Conservation (phyloP, 1,140 invertebrate genomes). For the Papilio dardanus region DNA sequence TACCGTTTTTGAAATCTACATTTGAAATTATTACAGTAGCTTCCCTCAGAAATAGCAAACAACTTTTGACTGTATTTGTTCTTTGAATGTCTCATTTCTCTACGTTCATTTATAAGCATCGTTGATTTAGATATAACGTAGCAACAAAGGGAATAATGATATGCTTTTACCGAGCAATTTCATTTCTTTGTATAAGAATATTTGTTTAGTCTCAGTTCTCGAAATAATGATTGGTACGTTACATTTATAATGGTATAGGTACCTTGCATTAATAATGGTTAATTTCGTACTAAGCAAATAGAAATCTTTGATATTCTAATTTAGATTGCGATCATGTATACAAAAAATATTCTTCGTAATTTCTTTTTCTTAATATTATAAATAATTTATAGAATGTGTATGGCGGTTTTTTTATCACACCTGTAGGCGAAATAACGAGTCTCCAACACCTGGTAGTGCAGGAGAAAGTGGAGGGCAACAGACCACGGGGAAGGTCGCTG, state of each 20-base stretch:
- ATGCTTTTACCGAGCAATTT: slow-evolving; percentile 1
- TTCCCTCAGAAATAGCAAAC: background rate
- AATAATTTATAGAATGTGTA: no score
- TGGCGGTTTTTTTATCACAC: no score
- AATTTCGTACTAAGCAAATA: background rate
- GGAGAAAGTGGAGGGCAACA: no score
- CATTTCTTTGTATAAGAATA: background rate
- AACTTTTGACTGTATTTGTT: background rate
- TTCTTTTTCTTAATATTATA: no score
- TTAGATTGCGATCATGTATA: background rate
- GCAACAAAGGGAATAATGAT: slow-evolving; percentile 8
- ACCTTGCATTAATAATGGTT: background rate
- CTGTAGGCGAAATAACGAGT: no score
- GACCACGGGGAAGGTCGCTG: no score
- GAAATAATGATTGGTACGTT: background rate
- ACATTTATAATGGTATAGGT: background rate
- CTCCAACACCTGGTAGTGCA: no score
- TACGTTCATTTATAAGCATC: slow-evolving; percentile 1
- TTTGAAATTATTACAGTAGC: background rate
- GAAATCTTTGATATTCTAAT: background rate
- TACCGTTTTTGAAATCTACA: background rate
- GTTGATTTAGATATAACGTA: background rate
- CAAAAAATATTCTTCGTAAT: no score
- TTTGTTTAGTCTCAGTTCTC: background rate
- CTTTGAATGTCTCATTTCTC: slow-evolving; percentile 18